A percentile compares a stretch with the other conserved stretches of the same genome.
Conservation (phyloP, 2,797 vertebrate genomes). For the Picus viridis region DNA sequence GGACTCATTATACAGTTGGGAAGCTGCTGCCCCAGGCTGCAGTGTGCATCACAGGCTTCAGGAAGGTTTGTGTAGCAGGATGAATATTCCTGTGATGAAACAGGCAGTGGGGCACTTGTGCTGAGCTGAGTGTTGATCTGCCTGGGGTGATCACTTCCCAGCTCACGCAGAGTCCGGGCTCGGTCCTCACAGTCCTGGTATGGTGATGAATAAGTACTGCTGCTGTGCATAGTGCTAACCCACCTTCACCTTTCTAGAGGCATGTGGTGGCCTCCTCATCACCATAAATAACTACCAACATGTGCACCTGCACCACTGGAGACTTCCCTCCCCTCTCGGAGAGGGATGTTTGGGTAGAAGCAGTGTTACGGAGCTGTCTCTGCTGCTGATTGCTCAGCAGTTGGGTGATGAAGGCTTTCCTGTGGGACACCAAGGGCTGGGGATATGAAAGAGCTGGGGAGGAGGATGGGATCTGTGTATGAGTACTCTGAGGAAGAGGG, state of each 20-base stretch:
- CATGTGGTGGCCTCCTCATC: neutral
- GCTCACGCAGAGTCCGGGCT: neutral
- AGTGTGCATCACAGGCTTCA: neutral
- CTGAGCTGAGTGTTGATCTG: neutral
- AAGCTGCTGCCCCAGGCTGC: neutral
- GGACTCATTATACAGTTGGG: slow-evolving; percentile 32
- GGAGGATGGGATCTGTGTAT: neutral
- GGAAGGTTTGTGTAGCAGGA: neutral
- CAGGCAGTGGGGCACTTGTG: neutral
- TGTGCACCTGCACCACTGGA: neutral
- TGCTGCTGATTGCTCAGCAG: neutral
- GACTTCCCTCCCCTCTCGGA: fast-evolving
- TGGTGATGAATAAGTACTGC: neutral
- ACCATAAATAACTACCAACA: neutral
- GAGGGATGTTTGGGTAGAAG: neutral
- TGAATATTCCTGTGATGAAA: neutral
- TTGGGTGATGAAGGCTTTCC: neutral
- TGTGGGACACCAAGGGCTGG: neutral
- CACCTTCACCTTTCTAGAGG: neutral
- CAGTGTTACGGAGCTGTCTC: neutral
- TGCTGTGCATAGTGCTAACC: neutral
- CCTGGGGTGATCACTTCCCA: neutral
- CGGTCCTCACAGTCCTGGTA: neutral
- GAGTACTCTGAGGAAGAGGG: fast-evolving
- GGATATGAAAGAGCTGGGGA: neutral